Conservation (phyloP, 2,113 vertebrate species). For the Catagonus wagneri region DNA sequence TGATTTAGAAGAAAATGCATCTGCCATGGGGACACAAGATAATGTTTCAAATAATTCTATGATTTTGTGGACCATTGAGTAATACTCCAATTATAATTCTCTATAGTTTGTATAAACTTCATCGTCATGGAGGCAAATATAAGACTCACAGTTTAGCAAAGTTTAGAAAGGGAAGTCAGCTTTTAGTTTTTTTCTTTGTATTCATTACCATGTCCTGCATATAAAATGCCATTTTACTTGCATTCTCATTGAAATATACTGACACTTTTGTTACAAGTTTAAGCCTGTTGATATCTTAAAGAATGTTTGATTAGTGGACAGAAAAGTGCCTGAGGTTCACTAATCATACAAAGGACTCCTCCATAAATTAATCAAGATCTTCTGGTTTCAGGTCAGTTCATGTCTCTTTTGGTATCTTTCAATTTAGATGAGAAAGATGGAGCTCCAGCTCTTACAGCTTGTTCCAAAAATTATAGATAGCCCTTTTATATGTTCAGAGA, state of each 20-base stretch:
- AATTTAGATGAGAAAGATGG: background rate
- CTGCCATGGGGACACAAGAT: background rate
- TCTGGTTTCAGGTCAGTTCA: conserved; percentile 21
- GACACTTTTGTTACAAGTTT: background rate
- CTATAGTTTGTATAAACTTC: background rate
- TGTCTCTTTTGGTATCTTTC: background rate
- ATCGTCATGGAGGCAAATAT: background rate
- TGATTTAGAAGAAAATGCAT: background rate
- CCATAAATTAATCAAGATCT: background rate
- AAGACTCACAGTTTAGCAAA: background rate
- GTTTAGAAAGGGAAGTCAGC: background rate
- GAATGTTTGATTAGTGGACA: background rate
- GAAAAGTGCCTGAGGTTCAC: background rate
- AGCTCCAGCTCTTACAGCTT: no score
- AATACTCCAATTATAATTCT: background rate
- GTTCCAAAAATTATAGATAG: no score
- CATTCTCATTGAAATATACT: background rate
- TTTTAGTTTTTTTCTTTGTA: background rate
- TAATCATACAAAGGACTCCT: background rate
- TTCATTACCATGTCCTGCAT: background rate
- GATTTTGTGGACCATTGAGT: background rate
- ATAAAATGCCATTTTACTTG: background rate
- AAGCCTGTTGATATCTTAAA: background rate
- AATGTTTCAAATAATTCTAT: background rate
- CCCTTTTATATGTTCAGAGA: no score